Evolutionary conservation across 2,888 invertebrate genomes (phyloP).

Genomic region (Mimas tiliae): DNA sequence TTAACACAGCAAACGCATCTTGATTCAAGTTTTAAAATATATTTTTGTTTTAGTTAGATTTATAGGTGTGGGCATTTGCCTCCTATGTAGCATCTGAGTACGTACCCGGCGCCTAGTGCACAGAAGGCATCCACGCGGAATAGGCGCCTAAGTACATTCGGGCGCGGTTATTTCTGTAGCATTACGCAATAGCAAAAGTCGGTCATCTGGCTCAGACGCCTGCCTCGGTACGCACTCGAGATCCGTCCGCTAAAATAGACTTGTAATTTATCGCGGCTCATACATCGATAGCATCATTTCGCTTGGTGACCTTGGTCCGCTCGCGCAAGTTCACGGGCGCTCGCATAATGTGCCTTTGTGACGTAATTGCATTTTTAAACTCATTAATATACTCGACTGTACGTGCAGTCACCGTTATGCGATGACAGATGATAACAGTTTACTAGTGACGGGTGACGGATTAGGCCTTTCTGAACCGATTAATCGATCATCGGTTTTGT

Average conservation of each 20-base stretch:
- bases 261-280: slow-evolving; percentile 43
- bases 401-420: not conserved
- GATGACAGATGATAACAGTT: not conserved
- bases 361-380: slow-evolving; percentile 38
- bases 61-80: not conserved
- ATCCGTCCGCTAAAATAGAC: slow-evolving; percentile 61
- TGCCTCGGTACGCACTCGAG: slow-evolving; percentile 56
- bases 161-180: slow-evolving; percentile 60
- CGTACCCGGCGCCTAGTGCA: slow-evolving; percentile 17
- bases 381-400: not conserved
- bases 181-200: slow-evolving; percentile 74
- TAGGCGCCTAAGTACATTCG: slow-evolving; percentile 43
- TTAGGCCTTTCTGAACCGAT: not conserved
- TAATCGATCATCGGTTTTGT: slow-evolving; percentile 3
- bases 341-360: slow-evolving; percentile 39
- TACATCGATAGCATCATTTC: slow-evolving; percentile 65
- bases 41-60: not conserved
- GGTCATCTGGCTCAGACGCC: slow-evolving; percentile 65
- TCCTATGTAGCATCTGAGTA: not conserved
- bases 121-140: slow-evolving; percentile 25
- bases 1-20: too few species aligned
- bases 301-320: slow-evolving; percentile 71
- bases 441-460: not conserved
- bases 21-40: too few species aligned
- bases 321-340: slow-evolving; percentile 80